phyloP scores from a whole-genome alignment of 2,797 vertebrate species.

The Notolepis coatsorum region DNA sequence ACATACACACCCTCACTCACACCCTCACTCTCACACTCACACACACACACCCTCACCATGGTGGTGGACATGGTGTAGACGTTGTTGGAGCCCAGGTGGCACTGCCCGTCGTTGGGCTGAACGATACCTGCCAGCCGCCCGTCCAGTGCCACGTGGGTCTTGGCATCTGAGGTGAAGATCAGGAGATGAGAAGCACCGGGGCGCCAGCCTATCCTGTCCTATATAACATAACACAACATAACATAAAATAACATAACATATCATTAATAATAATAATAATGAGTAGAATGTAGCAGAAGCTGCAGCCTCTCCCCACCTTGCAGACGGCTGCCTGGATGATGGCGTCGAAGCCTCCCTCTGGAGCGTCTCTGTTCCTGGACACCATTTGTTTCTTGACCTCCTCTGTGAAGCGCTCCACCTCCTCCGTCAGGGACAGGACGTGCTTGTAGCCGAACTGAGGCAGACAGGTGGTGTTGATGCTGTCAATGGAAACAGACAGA shows the following conservation, averaged over 20 bases:
- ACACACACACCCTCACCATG: slow-evolving; percentile 81
- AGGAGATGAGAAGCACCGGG: slow-evolving; percentile 94
- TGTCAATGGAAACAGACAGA: too few relatives aligned
- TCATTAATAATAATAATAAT: too few relatives aligned
- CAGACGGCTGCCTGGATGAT: slow-evolving; percentile 97
- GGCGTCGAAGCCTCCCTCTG: slow-evolving; percentile 95
- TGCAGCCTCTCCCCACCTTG: slow-evolving; percentile 74
- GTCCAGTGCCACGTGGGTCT: slow-evolving; percentile 97
- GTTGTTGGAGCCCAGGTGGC: slow-evolving; percentile 89
- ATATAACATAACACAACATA: background rate
- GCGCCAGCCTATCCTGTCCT: slow-evolving; percentile 97
- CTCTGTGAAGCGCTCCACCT: slow-evolving; percentile 93
- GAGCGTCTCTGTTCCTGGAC: slow-evolving; percentile 92
- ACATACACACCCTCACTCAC: slow-evolving; percentile 72
- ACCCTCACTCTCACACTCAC: background rate
- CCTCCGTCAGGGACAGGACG: slow-evolving; percentile 90
- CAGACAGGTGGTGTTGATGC: slow-evolving; percentile 84
- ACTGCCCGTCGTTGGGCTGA: slow-evolving; percentile 91
- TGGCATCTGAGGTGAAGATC: slow-evolving; percentile 97
- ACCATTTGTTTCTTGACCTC: slow-evolving; percentile 93
- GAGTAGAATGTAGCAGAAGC: background rate
- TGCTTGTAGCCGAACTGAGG: slow-evolving; percentile 97
- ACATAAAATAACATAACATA: background rate
- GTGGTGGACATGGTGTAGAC: slow-evolving; percentile 92
- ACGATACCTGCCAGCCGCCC: slow-evolving; percentile 95